phyloP scores from a whole-genome alignment of 2,888 invertebrate genomes.

The Cryptophagus acutangulus region DNA sequence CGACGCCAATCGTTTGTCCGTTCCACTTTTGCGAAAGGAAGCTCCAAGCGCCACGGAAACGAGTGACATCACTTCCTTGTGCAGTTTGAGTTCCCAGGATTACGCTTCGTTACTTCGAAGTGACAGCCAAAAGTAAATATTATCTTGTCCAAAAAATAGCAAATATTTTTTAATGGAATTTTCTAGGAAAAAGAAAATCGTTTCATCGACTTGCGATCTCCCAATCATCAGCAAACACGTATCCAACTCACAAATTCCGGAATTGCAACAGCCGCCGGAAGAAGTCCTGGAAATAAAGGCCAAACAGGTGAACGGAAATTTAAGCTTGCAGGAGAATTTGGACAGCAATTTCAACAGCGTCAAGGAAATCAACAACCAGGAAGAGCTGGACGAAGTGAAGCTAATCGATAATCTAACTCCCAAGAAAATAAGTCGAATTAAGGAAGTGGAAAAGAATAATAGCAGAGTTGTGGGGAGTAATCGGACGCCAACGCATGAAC shows the following conservation, averaged over 20 bases:
- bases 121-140: slow-evolving; percentile 48
- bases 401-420: too few relatives aligned
- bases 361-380: slow-evolving; percentile 26
- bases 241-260: slow-evolving; percentile 15
- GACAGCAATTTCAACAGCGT: slow-evolving; percentile 32
- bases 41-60: slow-evolving; percentile 63
- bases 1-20: slow-evolving; percentile 43
- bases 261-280: slow-evolving; percentile 22
- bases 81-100: slow-evolving; percentile 61
- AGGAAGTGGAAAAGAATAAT: too few relatives aligned
- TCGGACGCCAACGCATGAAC: slow-evolving; percentile 33
- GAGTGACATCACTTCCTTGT: slow-evolving; percentile 67
- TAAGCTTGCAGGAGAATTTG: slow-evolving; percentile 19
- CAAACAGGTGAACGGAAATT: slow-evolving; percentile 28
- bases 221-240: too few relatives aligned
- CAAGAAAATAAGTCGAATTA: too few relatives aligned
- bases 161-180: neutral
- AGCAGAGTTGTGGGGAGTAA: slow-evolving; percentile 12
- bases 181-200: slow-evolving; percentile 31
- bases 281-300: slow-evolving; percentile 18
- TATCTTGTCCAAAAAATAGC: neutral
- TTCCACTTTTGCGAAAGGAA: slow-evolving; percentile 52
- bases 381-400: slow-evolving; percentile 22
- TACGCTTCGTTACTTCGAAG: slow-evolving; percentile 53
- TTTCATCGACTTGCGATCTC: too few relatives aligned